phyloP scores from a whole-genome alignment of 2,888 invertebrate species.

The Watsonalla binaria region DNA sequence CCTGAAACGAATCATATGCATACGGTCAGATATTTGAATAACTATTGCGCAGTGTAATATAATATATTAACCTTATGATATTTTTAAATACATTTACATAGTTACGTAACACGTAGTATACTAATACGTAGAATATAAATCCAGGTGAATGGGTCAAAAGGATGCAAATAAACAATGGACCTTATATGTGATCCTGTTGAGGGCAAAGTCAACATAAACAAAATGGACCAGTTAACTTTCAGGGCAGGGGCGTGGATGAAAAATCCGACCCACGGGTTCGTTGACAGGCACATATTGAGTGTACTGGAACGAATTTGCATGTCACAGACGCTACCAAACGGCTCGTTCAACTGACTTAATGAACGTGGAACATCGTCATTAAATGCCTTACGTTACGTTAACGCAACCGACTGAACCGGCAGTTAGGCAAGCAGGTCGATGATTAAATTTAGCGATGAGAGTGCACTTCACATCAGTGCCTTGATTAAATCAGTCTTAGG shows the following conservation, averaged over 20 bases:
- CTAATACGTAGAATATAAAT: too few species aligned
- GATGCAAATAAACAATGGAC: slow-evolving; percentile 20
- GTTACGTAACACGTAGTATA: too few species aligned
- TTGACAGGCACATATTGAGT: slow-evolving; percentile 64
- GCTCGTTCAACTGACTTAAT: slow-evolving; percentile 59
- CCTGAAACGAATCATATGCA: not conserved
- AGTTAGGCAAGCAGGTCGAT: slow-evolving; percentile 25
- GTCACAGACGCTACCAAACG: slow-evolving; percentile 68
- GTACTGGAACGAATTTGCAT: slow-evolving; percentile 71
- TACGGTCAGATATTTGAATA: not conserved
- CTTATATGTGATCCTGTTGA: not conserved
- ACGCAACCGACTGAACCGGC: slow-evolving; percentile 30
- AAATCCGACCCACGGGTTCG: slow-evolving; percentile 56
- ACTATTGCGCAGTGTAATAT: too few species aligned
- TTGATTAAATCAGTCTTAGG: slow-evolving; percentile 40
- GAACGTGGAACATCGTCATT: slow-evolving; percentile 68
- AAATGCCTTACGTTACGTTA: slow-evolving; percentile 55
- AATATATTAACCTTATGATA: too few species aligned
- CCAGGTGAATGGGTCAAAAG: slow-evolving; percentile 15
- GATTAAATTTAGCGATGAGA: slow-evolving; percentile 59
- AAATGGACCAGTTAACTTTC: slow-evolving; percentile 50
- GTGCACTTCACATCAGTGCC: slow-evolving; percentile 42
- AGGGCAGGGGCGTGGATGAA: slow-evolving; percentile 35
- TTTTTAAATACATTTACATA: too few species aligned
- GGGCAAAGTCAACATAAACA: slow-evolving; percentile 47